Evolutionary conservation across 2,888 invertebrate genomes (phyloP).

Genomic region (Ormyrus labotus): DNA sequence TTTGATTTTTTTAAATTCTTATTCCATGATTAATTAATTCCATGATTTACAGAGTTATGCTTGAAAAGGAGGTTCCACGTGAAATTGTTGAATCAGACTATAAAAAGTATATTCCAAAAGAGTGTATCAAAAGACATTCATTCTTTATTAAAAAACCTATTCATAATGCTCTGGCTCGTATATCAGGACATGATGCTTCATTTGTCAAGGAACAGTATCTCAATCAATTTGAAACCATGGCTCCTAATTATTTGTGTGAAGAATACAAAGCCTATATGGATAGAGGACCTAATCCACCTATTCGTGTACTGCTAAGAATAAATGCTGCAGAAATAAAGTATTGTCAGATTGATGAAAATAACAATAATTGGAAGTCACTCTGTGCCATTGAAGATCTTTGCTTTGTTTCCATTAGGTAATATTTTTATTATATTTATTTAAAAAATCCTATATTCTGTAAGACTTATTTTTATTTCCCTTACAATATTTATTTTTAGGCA

Average conservation of each 20-base stretch:
- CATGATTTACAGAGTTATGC: slow-evolving; percentile 80
- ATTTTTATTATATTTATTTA: background rate
- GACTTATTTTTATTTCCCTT: background rate
- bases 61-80: slow-evolving; percentile 83
- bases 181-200: slow-evolving; percentile 81
- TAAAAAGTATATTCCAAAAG: slow-evolving; percentile 89
- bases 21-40: slow-evolving; percentile 51
- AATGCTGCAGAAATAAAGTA: slow-evolving; percentile 72
- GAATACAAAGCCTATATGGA: slow-evolving; percentile 83
- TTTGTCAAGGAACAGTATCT: slow-evolving; percentile 88
- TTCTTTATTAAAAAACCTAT: slow-evolving; percentile 88
- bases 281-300: slow-evolving; percentile 82
- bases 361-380: slow-evolving; percentile 73
- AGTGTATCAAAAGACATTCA: slow-evolving; percentile 84
- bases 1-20: slow-evolving; percentile 59
- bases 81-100: slow-evolving; percentile 87
- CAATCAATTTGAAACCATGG: slow-evolving; percentile 87
- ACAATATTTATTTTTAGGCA: slow-evolving; percentile 71
- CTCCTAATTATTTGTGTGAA: slow-evolving; percentile 89
- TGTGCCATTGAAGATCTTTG: slow-evolving; percentile 91
- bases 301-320: slow-evolving; percentile 81
- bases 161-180: slow-evolving; percentile 80
- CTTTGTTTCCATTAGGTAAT: slow-evolving; percentile 84
- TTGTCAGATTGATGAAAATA: slow-evolving; percentile 62
- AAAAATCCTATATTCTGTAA: background rate